Conservation (phyloP, 2,113 vertebrate species). For the Brachirus orientalis region DNA sequence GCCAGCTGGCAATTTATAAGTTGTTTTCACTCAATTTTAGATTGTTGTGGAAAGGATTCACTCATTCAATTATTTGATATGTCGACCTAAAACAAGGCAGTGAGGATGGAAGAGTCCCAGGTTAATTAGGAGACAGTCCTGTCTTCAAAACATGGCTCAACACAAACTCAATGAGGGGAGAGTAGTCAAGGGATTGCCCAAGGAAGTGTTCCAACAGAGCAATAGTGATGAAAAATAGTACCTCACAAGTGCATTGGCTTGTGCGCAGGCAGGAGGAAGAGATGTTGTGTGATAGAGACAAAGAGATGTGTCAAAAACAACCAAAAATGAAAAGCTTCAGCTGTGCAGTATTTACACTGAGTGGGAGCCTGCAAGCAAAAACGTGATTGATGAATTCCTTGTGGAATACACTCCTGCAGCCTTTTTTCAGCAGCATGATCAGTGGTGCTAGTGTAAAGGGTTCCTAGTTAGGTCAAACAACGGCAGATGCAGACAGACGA, state of each 20-base stretch:
- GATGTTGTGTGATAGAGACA: conserved; percentile 24
- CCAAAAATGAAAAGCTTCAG: neutral
- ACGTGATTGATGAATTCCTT: conserved; percentile 29
- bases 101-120: conserved; percentile 22
- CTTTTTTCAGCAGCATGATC: conserved; percentile 7
- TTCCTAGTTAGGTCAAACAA: too few relatives aligned
- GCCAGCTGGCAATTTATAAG: neutral
- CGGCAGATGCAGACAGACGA: too few relatives aligned
- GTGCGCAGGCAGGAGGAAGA: conserved; percentile 32
- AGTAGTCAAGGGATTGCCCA: conserved; percentile 40
- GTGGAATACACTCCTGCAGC: neutral
- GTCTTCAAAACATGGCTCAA: conserved; percentile 50
- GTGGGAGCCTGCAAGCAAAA: conserved; percentile 15
- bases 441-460: too few relatives aligned
- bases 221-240: conserved; percentile 57
- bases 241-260: conserved; percentile 29
- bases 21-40: neutral
- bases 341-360: conserved; percentile 26
- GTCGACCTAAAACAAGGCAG: too few relatives aligned
- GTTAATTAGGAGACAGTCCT: conserved; percentile 74
- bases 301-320: conserved; percentile 16
- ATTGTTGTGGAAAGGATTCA: neutral
- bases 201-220: conserved; percentile 41
- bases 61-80: conserved; percentile 29
- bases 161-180: conserved; percentile 53